Base-by-base conservation (phyloP, 2,888 invertebrate genomes). In the Melieria omissa region DNA sequence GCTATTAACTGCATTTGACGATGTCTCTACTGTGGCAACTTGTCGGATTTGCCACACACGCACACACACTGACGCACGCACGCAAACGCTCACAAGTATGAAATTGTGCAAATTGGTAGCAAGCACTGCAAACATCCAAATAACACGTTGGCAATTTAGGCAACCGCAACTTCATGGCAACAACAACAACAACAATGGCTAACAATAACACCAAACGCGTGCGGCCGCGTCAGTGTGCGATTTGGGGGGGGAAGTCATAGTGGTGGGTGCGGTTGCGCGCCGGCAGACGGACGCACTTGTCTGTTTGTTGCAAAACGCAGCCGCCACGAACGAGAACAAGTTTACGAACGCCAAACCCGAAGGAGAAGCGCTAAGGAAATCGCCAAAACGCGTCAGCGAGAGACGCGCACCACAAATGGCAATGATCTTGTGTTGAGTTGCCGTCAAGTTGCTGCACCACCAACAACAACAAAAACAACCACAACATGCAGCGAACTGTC, bases 361-460 rank as follows among this genome's bases (percentile, higher is more conserved):
- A 7, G 49, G 4, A 6, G 9, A 44, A 58, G 42, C 10, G 3
- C 49, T 9, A n/a, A 12, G 16, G 8, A 47, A 29, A 5, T 7
- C 41, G 1, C 14, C 14, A 14, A 45, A 49, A 66, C 16, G 14
- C 57, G 60, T 16, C 14, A 14, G 41, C 41, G 60, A 45, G 14
- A 45, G 60, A 6, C 42, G 67, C 67, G 14, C 75, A 72, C 70
- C 76, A 74, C 72, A 77, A 74, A 77, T 74, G 76, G 76, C 76
- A 77, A 74, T 77, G 76, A 75, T 75, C 74, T 77, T 77, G 75
- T 29, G 29, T 29, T 29, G 29, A 29, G 29, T 29, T 29, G 29
- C 29, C 29, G 29, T 29, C 1, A 29, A 71, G 73, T 66, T 61
- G 60, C 29, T 44, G 61, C 60, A 67, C 44, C 46, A 47, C 46